Evolutionary conservation across 2,113 vertebrate genomes (phyloP), one percentile per base, ranked within the genome.

Genomic region (Odobenus rosmarus): DNA sequence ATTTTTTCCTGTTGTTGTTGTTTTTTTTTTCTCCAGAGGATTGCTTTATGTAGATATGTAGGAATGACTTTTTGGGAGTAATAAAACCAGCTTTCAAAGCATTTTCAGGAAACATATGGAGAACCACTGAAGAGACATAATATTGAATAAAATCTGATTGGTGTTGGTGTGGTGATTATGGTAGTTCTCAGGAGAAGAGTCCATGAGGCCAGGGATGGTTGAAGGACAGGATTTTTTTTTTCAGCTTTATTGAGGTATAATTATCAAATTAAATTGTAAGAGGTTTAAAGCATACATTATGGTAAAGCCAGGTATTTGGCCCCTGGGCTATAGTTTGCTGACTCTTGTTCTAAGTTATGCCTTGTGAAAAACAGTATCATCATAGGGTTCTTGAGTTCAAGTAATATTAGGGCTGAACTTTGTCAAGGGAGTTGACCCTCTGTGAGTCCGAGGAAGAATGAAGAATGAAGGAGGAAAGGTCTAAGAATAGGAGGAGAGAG

Each of bases 21-120:
- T 79, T 80, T 33, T 87, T 33, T 80, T 33, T 87, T 28, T 71
- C 9, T 46, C 61, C 69, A 88, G 39, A 95, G 57, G 49, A 94
- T 55, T 88, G 26, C 33, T 80, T 79, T 57, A 82, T 28, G 7
- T 69, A 53, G 31, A 1, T 51, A 19, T n/a, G 24, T 90, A 82
- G 53, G 46, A 83, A 93, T 93, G 53, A 26, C 28, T 76, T 72
- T 84, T 53, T 1, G 31, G 67, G 14, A n/a, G 42, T 36, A 55
- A 69, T 71, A 81, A 88, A 84, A 61, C 16, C 18, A 77, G 7
- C 69, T 94, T 88, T 71, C 18, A 49, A 82, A 94, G 23, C 28
- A 77, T 62, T 53, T 39, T 77, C 51, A 51, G 81, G 39, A 93
- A 67, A 91, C 7, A 24, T 62, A 26, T 19, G 72, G 36, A 80